Base-by-base conservation (phyloP, 2,113 vertebrate species). In the Syngnathus scovelli region DNA sequence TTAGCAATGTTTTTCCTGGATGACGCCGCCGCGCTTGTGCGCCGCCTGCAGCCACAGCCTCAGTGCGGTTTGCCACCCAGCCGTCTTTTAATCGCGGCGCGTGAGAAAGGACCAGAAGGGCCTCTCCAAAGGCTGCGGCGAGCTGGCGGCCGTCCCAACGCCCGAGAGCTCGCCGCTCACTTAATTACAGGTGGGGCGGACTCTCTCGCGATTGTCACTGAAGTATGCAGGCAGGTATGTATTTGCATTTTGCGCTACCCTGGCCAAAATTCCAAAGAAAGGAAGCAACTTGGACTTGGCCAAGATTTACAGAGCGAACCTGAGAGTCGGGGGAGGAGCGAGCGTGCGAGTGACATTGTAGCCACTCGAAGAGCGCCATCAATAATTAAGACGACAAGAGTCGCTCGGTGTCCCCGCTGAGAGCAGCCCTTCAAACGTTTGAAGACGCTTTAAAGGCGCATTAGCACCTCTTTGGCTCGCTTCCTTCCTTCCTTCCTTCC, bases 1-100 rank as follows among this genome's bases (percentile, higher is more conserved):
- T 97, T 98, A 96, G 95, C 94, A 94, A 92, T 93, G 93, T 95
- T 95, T 94, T 96, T 93, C 93, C 93, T 94, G 93, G 88, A 88
- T 89, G 87, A 88, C 84, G 81, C 83, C 84, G 81, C 83, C 84
- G 81, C 83, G 92, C 92, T 94, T 94, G 94, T 93, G 92, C 94
- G 91, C 93, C 85, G 92, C 94, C 94, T 90, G 88, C 91, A 94
- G 95, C 93, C 90, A 90, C 89, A 92, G 93, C 81, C 88, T 87
- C 71, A 93, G 91, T 83, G 91, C 92, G 93, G 93, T 89, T 92
- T 92, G 94, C 94, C 95, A 94, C 93, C 92, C 93, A 96, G 92
- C 90, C 90, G 93, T 93, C 92, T 46, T 94, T 94, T 96, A 96
- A 96, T 97, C 95, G 94, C 93, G 90, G 86, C 76, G 92, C 92